phyloP scores from a whole-genome alignment of 35 echinoderm and acorn worm species.

The Anneissia japonica region DNA sequence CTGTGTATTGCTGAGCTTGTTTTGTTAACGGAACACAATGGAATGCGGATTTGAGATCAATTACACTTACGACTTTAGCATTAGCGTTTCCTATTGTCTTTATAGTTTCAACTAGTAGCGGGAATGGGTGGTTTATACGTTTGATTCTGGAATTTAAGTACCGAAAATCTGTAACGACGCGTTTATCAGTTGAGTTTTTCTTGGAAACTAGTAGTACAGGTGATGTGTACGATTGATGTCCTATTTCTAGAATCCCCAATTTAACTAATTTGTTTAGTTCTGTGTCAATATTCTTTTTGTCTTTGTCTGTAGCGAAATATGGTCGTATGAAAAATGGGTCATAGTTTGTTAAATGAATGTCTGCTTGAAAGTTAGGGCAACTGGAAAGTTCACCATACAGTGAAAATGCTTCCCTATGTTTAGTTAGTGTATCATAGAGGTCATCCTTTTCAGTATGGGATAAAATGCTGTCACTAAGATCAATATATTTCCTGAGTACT shows the following conservation, averaged over 20 bases:
- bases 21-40: conserved; percentile 29
- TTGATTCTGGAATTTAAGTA: conserved; percentile 28
- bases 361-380: conserved; percentile 9
- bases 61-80: conserved; percentile 29
- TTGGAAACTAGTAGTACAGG: conserved; percentile 44
- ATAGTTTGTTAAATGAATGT: conserved; percentile 14
- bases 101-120: conserved; percentile 15
- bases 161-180: conserved; percentile 44
- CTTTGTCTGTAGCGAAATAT: conserved; percentile 21
- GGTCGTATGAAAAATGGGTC: conserved; percentile 49
- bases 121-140: conserved; percentile 23
- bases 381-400: conserved; percentile 46
- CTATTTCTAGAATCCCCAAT: conserved; percentile 38
- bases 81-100: conserved; percentile 21
- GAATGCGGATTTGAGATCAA: conserved; percentile 54
- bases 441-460: not conserved
- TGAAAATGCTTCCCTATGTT: conserved; percentile 26
- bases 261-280: conserved; percentile 44
- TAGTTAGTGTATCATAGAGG: not conserved
- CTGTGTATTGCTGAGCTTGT: conserved; percentile 33
- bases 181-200: conserved; percentile 30
- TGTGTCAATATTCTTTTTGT: conserved; percentile 22
- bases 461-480: not conserved
- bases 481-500: conserved; percentile 8
- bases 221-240: conserved; percentile 49